Percentiles rank a stretch among this genome's conserved stretches.
These are phyloP conservation scores for Hydractinia symbiolongicarpus DNA, from an alignment of 30 jellyfish, hydroid and myxozoan genomes.

Conservation along the genomic window DNA sequence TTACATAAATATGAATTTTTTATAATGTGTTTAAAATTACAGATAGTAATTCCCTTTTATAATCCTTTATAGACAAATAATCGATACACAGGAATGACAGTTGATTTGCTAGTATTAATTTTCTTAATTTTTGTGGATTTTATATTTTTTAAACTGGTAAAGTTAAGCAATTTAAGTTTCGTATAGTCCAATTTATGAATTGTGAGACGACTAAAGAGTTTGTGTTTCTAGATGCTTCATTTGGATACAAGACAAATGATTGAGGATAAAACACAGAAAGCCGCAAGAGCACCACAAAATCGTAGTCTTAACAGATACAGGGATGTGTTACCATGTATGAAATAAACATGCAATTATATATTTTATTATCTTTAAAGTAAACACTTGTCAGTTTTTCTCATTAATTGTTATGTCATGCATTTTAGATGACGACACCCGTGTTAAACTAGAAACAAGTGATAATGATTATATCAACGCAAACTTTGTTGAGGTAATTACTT, in stretches of 20 bases:
- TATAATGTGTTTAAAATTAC: too few relatives aligned
- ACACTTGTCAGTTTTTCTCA: not conserved
- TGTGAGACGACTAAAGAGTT: not conserved
- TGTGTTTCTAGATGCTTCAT: conserved; percentile 51
- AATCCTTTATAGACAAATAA: too few relatives aligned
- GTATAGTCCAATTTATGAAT: too few relatives aligned
- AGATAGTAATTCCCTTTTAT: too few relatives aligned
- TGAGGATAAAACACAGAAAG: conserved; percentile 64
- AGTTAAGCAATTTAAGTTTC: too few relatives aligned
- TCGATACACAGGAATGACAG: too few relatives aligned
- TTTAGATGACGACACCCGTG: conserved; percentile 87
- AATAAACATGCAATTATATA: not conserved
- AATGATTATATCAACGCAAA: conserved; percentile 76
- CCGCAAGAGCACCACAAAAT: conserved; percentile 77
- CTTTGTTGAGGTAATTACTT: conserved; percentile 50
- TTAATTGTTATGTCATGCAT: not conserved
- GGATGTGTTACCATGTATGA: conserved; percentile 95
- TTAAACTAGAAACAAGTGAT: conserved; percentile 41
- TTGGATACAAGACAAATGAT: conserved; percentile 64
- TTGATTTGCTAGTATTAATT: too few relatives aligned
- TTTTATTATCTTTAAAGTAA: too few relatives aligned
- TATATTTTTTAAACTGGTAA: too few relatives aligned
- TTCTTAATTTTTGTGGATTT: too few relatives aligned
- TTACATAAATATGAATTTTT: too few relatives aligned
- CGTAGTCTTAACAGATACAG: conserved; percentile 77